A percentile compares a stretch with the other conserved stretches of the same genome.
Evolutionary conservation across 2,113 vertebrate species (phyloP).

Genomic region (Tapirus terrestris): DNA sequence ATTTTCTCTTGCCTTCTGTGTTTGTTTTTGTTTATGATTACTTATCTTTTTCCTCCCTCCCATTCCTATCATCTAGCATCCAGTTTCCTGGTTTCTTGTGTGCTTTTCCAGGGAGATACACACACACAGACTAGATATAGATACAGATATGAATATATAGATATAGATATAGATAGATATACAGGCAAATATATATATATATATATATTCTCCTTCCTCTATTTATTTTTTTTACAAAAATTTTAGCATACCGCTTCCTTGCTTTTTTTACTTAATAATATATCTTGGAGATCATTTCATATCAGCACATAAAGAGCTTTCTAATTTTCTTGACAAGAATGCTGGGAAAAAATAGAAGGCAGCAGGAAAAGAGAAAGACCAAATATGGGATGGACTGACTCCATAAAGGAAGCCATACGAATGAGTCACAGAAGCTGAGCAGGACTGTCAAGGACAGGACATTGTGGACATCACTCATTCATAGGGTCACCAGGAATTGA

Average conservation of each 20-base stretch:
- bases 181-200: background rate
- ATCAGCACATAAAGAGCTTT: background rate
- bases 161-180: background rate
- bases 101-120: slow-evolving; percentile 36
- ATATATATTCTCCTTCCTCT: background rate
- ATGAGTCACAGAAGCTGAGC: too few relatives aligned
- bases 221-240: background rate
- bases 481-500: too few relatives aligned
- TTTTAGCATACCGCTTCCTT: background rate
- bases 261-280: background rate
- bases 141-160: background rate
- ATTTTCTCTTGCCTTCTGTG: background rate
- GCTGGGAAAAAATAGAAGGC: too few relatives aligned
- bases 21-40: background rate
- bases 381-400: too few relatives aligned
- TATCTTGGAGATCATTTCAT: background rate
- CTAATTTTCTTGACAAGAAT: background rate
- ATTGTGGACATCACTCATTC: too few relatives aligned
- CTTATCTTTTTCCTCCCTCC: background rate
- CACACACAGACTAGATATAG: background rate
- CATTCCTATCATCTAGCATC: background rate
- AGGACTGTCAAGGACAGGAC: too few relatives aligned
- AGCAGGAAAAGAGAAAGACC: too few relatives aligned
- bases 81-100: background rate
- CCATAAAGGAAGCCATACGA: too few relatives aligned